phyloP scores from a whole-genome alignment of 2,888 invertebrate species.

The Meteorus cinctellus region DNA sequence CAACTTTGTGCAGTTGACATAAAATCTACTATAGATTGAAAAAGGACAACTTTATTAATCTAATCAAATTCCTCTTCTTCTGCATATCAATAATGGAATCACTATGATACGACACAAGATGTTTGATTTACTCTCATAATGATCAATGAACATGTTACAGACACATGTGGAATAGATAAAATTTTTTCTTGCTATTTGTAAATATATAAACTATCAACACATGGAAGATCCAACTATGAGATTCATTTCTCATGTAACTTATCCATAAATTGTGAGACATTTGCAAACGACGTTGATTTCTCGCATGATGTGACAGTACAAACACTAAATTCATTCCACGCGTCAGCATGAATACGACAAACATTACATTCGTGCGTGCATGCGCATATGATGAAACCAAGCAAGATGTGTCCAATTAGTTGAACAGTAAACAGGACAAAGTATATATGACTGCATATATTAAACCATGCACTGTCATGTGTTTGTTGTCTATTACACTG shows the following conservation, averaged over 20 bases:
- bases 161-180: background rate
- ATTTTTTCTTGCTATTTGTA: background rate
- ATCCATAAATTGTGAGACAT: background rate
- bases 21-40: too few species aligned
- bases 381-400: constrained; percentile 1
- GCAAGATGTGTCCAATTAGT: constrained; percentile 5
- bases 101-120: constrained; percentile 1
- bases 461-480: background rate
- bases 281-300: background rate
- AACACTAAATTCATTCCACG: background rate
- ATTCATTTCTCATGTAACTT: background rate
- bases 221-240: background rate
- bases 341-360: background rate
- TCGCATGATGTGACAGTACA: background rate
- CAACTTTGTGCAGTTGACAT: background rate
- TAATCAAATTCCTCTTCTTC: background rate
- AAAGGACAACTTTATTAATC: background rate
- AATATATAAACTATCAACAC: constrained; percentile 1
- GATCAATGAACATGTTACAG: background rate
- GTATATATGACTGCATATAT: background rate
- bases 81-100: background rate
- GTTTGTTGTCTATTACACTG: background rate
- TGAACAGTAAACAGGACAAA: background rate
- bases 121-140: background rate
- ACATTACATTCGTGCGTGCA: background rate